Base-by-base conservation (phyloP, 2,888 invertebrate species). In the Dugesia japonica region DNA sequence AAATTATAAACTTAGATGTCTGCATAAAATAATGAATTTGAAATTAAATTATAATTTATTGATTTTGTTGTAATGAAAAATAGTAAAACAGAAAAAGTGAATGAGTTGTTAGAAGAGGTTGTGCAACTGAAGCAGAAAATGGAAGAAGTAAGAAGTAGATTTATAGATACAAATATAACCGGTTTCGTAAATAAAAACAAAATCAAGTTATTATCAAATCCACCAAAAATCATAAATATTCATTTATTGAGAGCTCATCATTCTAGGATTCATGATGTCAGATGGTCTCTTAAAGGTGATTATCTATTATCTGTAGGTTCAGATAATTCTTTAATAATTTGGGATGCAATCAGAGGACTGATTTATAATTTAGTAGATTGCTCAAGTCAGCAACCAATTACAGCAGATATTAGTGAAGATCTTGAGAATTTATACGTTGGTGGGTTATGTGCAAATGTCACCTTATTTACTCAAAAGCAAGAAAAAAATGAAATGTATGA, bases 321-420 rank as follows among this genome's bases (percentile, higher is more conserved):
- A 1, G 75, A 75, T 42, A 75, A 75, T 73, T 75, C 42, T 71
- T 38, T 75, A 26, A 42, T 75, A 26, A 42, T 75, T n/a, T 75
- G 75, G 75, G 75, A 33, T 33, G 75, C 42, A 17, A 75, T 27
- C 4, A 42, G 27, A 26, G 75, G 75, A 4, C 28, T 71, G 1
- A 75, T 75, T 23, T 26, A 75, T 71, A 75, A 75, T 20, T 42
- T 75, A 27, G 71, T 75, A 15, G 75, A 75, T 20, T 38, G 27
- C 7, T 26, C 42, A 7, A 26, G 26, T 26, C 42, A 71, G 42
- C 75, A 75, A 26, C 75, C 75, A 1, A 38, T 75, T 9, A 75
- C 75, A 20, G 42, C 71, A 15, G 75, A 75, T 27, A 71, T 75
- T 23, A 27, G 42, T 15, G 42, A 38, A 26, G 71, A 75, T 75